Base-by-base conservation (phyloP, 2,797 vertebrate genomes). In the Lacerta bilineata region DNA sequence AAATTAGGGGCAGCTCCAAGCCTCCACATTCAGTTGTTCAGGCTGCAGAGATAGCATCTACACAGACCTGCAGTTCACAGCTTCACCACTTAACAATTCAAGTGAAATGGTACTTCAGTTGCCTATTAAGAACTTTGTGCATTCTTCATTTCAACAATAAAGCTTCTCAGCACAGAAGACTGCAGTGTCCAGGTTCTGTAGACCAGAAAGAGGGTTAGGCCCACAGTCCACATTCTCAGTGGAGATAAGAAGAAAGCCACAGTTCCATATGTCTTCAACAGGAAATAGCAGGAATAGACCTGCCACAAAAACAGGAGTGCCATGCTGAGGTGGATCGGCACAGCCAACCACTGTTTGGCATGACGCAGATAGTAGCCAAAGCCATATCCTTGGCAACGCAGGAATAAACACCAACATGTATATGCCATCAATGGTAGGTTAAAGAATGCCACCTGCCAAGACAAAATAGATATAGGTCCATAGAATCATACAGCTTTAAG, bases 341-440 rank as follows among this genome's bases (percentile, higher is more conserved):
- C 85, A 75, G 96, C 93, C 92, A 91, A 18, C 76, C 95, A 93
- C 88, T 88, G 94, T 83, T 94, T 97, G 36, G 91, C 91, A 0
- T 97, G 96, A 86, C 46, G 90, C 84, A 99, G 90, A 93, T 99
- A 98, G 76, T 98, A 98, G 36, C 90, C 93, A 92, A 99, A 98
- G 94, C 94, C 96, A 95, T 97, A 97, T 74, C 98, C 98, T 8
- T 94, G 97, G 95, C 97, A 98, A n/a, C 98, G 98, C 89, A 98
- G 97, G 83, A 98, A 94, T 88, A 99, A 96, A 95, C 98, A 98
- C 99, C 99, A 99, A 96, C 98, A 98, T 85, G 99, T 96, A 92
- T 99, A 99, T 90, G 92, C 96, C 92, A 96, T 98, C 93, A 99
- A 93, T 1, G 99, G 99, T 93, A 99, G 95, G 96, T 99, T 99